phyloP scores from a whole-genome alignment of 2,888 invertebrate species.

The Linnaemya vulpina region DNA sequence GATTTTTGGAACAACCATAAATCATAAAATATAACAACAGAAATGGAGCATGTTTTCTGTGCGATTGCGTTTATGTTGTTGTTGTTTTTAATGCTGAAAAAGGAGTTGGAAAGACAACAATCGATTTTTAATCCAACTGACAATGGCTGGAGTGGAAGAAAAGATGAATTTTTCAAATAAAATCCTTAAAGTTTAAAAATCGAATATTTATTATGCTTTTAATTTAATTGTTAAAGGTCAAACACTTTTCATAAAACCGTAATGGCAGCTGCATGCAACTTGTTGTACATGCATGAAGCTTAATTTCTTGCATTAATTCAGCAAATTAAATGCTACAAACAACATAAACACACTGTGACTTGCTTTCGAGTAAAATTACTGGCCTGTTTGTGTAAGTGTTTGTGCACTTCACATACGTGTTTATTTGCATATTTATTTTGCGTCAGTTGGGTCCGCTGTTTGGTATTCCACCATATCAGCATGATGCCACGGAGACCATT shows the following conservation, averaged over 20 bases:
- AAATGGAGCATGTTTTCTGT: slow-evolving; percentile 69
- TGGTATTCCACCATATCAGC: slow-evolving; percentile 60
- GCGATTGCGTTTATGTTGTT: slow-evolving; percentile 18
- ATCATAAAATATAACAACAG: slow-evolving; percentile 67
- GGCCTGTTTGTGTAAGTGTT: slow-evolving; percentile 13
- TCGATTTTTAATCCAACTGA: slow-evolving; percentile 54
- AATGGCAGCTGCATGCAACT: slow-evolving; percentile 53
- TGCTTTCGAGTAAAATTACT: slow-evolving; percentile 2
- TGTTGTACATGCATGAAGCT: background rate
- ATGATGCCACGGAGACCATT: slow-evolving; percentile 70
- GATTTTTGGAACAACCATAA: slow-evolving; percentile 71
- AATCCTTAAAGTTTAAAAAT: slow-evolving; percentile 40
- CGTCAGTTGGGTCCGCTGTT: slow-evolving; percentile 38
- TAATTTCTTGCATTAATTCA: slow-evolving; percentile 49
- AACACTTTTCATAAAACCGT: slow-evolving; percentile 46
- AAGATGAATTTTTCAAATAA: slow-evolving; percentile 17
- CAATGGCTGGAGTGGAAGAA: slow-evolving; percentile 19
- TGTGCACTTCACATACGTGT: slow-evolving; percentile 29
- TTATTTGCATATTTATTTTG: slow-evolving; percentile 50
- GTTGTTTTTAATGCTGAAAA: slow-evolving; percentile 2
- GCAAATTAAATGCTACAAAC: slow-evolving; percentile 60
- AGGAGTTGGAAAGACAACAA: slow-evolving; percentile 1
- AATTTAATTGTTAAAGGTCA: slow-evolving; percentile 62
- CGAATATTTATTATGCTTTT: slow-evolving; percentile 34
- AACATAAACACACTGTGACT: slow-evolving; percentile 8